phyloP scores from a whole-genome alignment of 2,113 vertebrate genomes.

The Jaculus jaculus region DNA sequence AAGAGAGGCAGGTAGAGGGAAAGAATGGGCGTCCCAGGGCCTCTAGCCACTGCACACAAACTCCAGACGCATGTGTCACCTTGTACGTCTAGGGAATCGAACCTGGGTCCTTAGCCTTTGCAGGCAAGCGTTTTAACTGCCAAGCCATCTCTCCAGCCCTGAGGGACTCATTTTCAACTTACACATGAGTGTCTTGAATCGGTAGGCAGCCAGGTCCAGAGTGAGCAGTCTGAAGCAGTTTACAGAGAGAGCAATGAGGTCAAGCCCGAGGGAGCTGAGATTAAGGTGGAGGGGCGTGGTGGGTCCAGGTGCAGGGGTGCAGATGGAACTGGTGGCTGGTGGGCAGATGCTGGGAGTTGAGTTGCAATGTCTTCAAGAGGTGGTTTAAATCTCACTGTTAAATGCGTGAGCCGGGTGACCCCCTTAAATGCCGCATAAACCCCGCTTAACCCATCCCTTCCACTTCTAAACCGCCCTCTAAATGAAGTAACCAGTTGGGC shows the following conservation, averaged over 20 bases:
- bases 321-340: background rate
- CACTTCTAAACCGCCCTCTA: slow-evolving; percentile 80
- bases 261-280: background rate
- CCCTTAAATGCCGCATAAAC: slow-evolving; percentile 80
- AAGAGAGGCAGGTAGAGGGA: too few species aligned
- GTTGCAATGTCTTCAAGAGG: slow-evolving; percentile 1
- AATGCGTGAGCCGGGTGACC: slow-evolving; percentile 60
- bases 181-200: background rate
- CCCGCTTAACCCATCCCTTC: slow-evolving; percentile 74
- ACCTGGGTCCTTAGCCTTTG: too few species aligned
- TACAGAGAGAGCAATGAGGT: background rate
- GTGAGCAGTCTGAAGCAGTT: background rate
- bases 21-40: too few species aligned
- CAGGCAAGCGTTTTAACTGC: too few species aligned
- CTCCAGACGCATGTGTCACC: too few species aligned
- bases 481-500: slow-evolving; percentile 77
- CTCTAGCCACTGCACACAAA: too few species aligned
- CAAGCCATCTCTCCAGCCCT: too few species aligned
- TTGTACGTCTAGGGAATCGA: too few species aligned
- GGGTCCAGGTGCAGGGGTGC: background rate
- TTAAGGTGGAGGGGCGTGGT: background rate
- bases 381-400: slow-evolving; percentile 46
- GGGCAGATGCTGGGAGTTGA: background rate
- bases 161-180: background rate
- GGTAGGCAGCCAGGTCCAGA: background rate